Base-by-base conservation (phyloP, 2,797 vertebrate genomes). In the Telmatherina bonti region DNA sequence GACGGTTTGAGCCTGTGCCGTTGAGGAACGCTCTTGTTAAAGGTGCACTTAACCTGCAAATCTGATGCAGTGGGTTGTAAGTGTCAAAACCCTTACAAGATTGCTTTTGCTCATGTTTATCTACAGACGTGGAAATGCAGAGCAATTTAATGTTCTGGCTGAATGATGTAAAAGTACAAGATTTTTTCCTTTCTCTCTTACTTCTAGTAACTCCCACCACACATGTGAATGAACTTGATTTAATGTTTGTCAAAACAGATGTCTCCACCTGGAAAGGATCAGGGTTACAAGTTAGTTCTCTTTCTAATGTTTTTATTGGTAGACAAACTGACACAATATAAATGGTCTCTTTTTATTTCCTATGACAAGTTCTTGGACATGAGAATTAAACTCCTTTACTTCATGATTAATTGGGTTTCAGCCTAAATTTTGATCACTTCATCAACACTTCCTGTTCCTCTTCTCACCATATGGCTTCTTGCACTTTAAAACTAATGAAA, bases 331-430 rank as follows among this genome's bases (percentile, higher is more conserved):
- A 47, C 9, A 7, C 16, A 4, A 22, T 9, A 47, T 8, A 47
- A 47, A 22, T 18, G 38, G 7, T 47, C 7, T 47, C 20, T 47
- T 47, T 45, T 43, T 43, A 43, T 43, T 47, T 47, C 10, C 9
- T 2, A n/a, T 47, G 24, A 36, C 53, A 29, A 67, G 29, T 49
- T 2, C 15, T 52, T 55, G 18, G 29, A 54, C 22, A 18, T 18
- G 27, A 51, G 30, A n/a, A n/a, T 12, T 68, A 26, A 41, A 24
- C 31, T 67, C 30, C 27, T 10, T 33, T n/a, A 54, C n/a, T 49
- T 62, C 54, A 55, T 67, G 59, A 75, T 62, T 31, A 35, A 70
- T 12, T 53, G 24, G n/a, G 16, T n/a, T 52, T 33, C 12, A 47
- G 24, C 30, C 53, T 20, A 18, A 57, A 13, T 29, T 36, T 54